Conservation (phyloP, 2,797 vertebrate genomes). For the Myripristis jacobus region DNA sequence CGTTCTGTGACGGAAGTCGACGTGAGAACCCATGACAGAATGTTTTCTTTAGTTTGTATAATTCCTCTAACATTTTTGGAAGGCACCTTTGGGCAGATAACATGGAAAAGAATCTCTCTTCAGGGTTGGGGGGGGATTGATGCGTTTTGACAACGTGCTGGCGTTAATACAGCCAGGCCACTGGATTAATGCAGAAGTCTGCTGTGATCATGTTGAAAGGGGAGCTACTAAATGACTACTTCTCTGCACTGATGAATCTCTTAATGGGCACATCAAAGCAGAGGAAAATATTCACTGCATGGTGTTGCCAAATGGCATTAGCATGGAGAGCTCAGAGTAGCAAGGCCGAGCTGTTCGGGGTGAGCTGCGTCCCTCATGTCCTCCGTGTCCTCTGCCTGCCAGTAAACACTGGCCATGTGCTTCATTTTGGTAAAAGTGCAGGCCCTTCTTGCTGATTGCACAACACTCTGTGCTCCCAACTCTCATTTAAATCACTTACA, state of each 20-base stretch:
- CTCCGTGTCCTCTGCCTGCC: slow-evolving; percentile 56
- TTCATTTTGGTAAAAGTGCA: slow-evolving; percentile 46
- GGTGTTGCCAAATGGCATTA: slow-evolving; percentile 75
- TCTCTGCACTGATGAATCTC: slow-evolving; percentile 68
- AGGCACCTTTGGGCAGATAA: slow-evolving; percentile 32
- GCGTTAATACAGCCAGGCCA: slow-evolving; percentile 49
- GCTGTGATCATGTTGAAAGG: slow-evolving; percentile 69
- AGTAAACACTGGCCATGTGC: slow-evolving; percentile 69
- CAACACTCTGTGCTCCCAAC: slow-evolving; percentile 44
- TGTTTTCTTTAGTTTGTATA: too few relatives aligned
- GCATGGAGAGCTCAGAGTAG: slow-evolving; percentile 57
- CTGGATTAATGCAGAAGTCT: slow-evolving; percentile 60
- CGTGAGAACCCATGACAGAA: background rate
- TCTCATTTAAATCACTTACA: slow-evolving; percentile 40
- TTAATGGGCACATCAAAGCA: slow-evolving; percentile 79
- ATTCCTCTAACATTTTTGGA: background rate
- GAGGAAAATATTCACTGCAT: slow-evolving; percentile 61
- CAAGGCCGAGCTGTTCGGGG: slow-evolving; percentile 56
- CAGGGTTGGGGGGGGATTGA: slow-evolving; percentile 32
- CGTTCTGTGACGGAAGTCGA: background rate
- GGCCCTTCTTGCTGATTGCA: slow-evolving; percentile 49
- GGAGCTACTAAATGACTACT: slow-evolving; percentile 64
- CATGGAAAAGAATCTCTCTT: slow-evolving; percentile 17
- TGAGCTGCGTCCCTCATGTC: slow-evolving; percentile 41
- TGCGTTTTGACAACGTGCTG: slow-evolving; percentile 56